Evolutionary conservation across 2,113 vertebrate species (phyloP).

Genomic region (Leiothrix lutea): DNA sequence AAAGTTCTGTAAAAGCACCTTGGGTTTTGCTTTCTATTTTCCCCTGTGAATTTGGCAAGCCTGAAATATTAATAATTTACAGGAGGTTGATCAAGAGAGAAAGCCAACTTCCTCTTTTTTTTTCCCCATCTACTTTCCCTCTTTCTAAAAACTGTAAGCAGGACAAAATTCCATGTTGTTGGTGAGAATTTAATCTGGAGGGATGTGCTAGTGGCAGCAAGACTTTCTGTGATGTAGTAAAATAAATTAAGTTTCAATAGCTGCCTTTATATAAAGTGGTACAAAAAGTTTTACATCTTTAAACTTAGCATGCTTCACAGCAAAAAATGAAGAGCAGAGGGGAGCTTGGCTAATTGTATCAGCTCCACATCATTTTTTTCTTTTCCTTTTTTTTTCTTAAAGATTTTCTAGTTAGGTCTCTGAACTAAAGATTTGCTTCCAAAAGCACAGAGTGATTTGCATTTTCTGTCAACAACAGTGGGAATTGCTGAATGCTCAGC

Average conservation of each 20-base stretch:
- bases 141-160: neutral
- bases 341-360: neutral
- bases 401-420: neutral
- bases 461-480: constrained; percentile 38
- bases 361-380: neutral
- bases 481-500: constrained; percentile 23
- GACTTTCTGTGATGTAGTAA: neutral
- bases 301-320: too few relatives aligned
- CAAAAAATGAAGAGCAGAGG: too few relatives aligned
- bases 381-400: neutral
- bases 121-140: neutral
- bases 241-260: neutral
- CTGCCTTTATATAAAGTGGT: neutral
- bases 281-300: neutral
- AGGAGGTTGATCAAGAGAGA: neutral
- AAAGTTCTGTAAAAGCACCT: neutral
- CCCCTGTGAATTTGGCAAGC: neutral
- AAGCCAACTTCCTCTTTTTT: neutral
- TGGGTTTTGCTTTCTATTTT: neutral
- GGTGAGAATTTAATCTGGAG: neutral
- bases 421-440: neutral
- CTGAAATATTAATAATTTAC: neutral
- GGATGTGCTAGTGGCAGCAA: neutral
- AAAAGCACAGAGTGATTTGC: neutral
- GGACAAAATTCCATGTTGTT: neutral